Base-by-base conservation (phyloP, 1,140 invertebrate genomes). In the Formica selysi region DNA sequence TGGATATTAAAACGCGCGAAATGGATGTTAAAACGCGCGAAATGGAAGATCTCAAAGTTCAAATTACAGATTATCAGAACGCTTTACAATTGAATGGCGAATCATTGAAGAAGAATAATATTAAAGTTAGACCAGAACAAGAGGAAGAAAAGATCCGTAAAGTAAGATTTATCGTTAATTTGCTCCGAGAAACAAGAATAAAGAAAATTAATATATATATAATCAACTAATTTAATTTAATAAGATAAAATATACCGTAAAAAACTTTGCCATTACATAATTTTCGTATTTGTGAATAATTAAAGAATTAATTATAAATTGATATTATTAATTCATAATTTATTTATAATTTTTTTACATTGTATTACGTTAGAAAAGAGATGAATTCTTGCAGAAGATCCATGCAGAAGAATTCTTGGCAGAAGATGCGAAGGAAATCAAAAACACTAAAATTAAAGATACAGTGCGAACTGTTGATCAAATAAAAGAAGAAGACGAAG, bases 11-110 rank as follows among this genome's bases (percentile, higher is more conserved):
- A 62, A 32, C 13, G 13, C 61, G 90, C 10, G 86, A 87, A 19
- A 71, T 93, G 65, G 36, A 0, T 29, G 26, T 32, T 19, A 62
- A 62, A 62, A 32, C 13, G 13, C 61, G 90, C 10, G 86, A 87
- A 19, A 71, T 93, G 65, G 36, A 0, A 62, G 29, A 73, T 64
- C 44, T 68, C 10, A 74, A 78, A 57, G 74, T 36, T 36, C n/a
- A 73, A 41, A 38, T 70, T 51, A n/a, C 19, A 59, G 38, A 59
- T 7, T 44, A 91, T 57, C 87, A 85, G 80, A 81, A 57, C 3
- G 3, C 48, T 51, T 51, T 2, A 19, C 16, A 4, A 51, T 51
- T 51, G 5, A 4, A 51, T 48, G 44, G 3, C 48, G 4, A 51
- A 51, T 51, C 44, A 48, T 48, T 5, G 16, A 51, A 51, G 48